Evolutionary conservation across 2,113 vertebrate genomes (phyloP), one percentile per base, ranked within the genome.

Genomic region (Chrysochloris asiatica): DNA sequence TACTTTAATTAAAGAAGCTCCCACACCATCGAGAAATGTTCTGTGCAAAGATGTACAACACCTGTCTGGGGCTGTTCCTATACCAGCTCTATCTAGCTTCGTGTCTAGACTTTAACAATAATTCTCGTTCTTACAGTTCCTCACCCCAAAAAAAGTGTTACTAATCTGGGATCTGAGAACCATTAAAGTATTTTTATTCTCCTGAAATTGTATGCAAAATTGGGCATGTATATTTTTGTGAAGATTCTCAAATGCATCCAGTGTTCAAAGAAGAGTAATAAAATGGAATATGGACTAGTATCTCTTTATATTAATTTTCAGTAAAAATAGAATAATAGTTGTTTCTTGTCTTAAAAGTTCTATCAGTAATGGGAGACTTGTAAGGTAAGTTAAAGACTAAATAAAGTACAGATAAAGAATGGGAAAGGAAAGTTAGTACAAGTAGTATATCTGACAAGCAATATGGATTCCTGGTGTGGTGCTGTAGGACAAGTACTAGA

Each of bases 1-100:
- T 90, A 95, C 83, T 96, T 95, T 96, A 96, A 96, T 96, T 93
- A 95, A 90, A 90, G 67, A 87, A 83, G 56, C 33, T 76, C 73
- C 82, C 87, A 88, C 69, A 75, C 89, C 63, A 38, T 88, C 72
- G 71, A 93, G 83, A 88, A 95, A 89, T 82, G 81, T 12, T 83
- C 93, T 93, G 78, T 89, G 63, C 9, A 76, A 93, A 95, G 87
- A 95, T 77, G 82, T 28, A 63, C 47, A 88, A 91, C 75, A 93
- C 91, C 93, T 94, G 88, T 28, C 79, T 69, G 33, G 63, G 50
- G 36, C 75, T 88, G 61, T 90, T 56, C 43, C 67, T 17, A 17
- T 24, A 43, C 30, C 56, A 71, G 54, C 71, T 26, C 80, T n/a
- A 65, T 17, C 21, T n/a, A n/a, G n/a, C n/a, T 77, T 72, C 19